These are phyloP conservation scores for Enteromius viviparus DNA, from an alignment of 2,797 vertebrate species.

Conservation along the genomic window DNA sequence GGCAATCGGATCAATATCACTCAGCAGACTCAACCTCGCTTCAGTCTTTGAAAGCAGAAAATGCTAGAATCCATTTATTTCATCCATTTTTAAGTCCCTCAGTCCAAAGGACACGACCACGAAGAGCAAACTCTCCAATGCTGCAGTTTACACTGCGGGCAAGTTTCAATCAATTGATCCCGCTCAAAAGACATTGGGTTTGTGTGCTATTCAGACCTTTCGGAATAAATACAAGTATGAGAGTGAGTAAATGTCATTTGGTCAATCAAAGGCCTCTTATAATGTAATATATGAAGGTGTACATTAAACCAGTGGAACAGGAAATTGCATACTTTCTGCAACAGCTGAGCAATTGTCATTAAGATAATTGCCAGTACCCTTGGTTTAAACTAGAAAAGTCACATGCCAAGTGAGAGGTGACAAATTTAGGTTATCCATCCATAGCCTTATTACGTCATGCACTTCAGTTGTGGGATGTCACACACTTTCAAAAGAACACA, in stretches of 20 bases:
- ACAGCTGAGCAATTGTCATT: neutral
- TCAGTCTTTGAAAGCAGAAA: conserved; percentile 35
- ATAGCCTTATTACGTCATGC: conserved; percentile 34
- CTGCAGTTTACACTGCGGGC: neutral
- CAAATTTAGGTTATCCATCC: conserved; percentile 7
- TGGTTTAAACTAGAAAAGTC: neutral
- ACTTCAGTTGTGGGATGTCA: conserved; percentile 44
- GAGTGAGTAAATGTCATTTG: neutral
- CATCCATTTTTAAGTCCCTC: neutral
- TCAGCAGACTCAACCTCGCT: conserved; percentile 4
- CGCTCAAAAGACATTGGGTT: neutral
- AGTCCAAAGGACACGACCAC: neutral
- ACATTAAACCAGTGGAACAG: neutral
- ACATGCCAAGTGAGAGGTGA: neutral
- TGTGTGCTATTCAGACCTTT: neutral
- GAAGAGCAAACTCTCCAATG: neutral
- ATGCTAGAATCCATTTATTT: conserved; percentile 32
- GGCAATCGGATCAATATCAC: conserved; percentile 50
- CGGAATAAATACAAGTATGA: conserved; percentile 3
- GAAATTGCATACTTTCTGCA: neutral
- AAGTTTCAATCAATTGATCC: conserved; percentile 16
- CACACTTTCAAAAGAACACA: conserved; percentile 36
- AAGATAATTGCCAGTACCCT: neutral
- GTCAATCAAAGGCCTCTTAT: neutral
- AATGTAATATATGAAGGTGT: neutral